Evolutionary conservation across 2,888 invertebrate genomes (phyloP).

Genomic region (Nomada ruficornis): DNA sequence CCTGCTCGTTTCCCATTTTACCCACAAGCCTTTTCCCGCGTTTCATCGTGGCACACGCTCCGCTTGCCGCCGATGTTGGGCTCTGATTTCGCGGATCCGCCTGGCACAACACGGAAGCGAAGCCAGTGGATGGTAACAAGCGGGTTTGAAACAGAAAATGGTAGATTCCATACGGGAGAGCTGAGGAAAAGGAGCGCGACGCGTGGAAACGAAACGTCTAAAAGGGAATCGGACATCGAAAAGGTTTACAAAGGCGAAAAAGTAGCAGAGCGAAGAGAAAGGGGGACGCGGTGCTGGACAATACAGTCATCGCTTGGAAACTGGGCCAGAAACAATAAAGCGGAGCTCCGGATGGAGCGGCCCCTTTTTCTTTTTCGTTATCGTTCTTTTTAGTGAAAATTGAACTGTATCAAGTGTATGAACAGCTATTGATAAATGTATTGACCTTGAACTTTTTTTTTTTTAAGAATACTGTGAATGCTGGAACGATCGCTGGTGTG

Average conservation of each 20-base stretch:
- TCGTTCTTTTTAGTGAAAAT: slow-evolving; percentile 35
- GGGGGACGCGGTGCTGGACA: slow-evolving; percentile 38
- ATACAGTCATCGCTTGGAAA: slow-evolving; percentile 62
- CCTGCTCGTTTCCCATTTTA: slow-evolving; percentile 27
- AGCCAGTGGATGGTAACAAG: neutral
- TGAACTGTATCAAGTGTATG: slow-evolving; percentile 25
- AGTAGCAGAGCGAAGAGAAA: slow-evolving; percentile 16
- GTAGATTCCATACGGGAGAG: slow-evolving; percentile 38
- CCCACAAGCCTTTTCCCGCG: slow-evolving; percentile 3
- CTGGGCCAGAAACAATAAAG: slow-evolving; percentile 62
- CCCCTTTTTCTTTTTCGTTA: slow-evolving; percentile 33
- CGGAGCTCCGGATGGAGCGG: slow-evolving; percentile 20
- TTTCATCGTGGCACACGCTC: neutral
- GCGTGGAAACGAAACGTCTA: slow-evolving; percentile 51
- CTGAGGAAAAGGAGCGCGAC: slow-evolving; percentile 46
- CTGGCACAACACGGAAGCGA: slow-evolving; percentile 6
- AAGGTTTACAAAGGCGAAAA: slow-evolving; percentile 52
- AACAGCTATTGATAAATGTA: slow-evolving; percentile 1
- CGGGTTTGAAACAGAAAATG: slow-evolving; percentile 33
- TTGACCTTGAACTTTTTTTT: slow-evolving; percentile 32
- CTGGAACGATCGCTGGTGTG: too few relatives aligned
- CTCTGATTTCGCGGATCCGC: slow-evolving; percentile 41
- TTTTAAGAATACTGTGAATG: too few relatives aligned
- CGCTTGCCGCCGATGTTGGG: slow-evolving; percentile 26
- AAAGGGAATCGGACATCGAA: slow-evolving; percentile 66